Evolutionary conservation across 1,140 invertebrate species (phyloP).

Genomic region (Periplaneta americana): DNA sequence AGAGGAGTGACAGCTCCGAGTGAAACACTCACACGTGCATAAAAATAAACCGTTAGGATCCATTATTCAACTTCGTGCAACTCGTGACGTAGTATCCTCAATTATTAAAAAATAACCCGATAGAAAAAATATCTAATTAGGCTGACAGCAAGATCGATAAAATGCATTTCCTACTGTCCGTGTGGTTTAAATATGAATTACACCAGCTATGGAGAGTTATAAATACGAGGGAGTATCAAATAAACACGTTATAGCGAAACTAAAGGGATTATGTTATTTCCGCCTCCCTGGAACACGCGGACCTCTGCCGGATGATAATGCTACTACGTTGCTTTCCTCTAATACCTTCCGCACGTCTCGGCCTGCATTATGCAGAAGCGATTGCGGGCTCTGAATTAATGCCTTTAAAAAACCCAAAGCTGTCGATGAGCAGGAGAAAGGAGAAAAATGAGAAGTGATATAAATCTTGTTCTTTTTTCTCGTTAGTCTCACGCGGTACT

Average conservation of each 20-base stretch:
- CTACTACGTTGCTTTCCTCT: too few species aligned
- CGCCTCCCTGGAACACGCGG: too few species aligned
- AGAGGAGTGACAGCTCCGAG: not conserved
- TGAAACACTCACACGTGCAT: not conserved
- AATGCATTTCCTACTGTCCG: not conserved
- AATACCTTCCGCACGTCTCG: too few species aligned
- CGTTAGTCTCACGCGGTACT: too few species aligned
- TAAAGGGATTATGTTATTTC: too few species aligned
- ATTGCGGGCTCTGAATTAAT: too few species aligned
- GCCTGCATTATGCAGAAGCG: too few species aligned
- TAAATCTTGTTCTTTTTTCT: too few species aligned
- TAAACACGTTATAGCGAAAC: not conserved
- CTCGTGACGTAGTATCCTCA: not conserved
- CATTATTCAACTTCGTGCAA: not conserved
- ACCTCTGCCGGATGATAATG: too few species aligned
- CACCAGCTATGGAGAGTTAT: not conserved
- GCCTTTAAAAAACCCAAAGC: too few species aligned
- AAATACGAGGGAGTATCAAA: not conserved
- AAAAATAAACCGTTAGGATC: not conserved
- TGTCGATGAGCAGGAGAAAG: too few species aligned
- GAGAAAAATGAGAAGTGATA: too few species aligned
- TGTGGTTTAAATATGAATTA: not conserved
- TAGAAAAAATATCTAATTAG: not conserved
- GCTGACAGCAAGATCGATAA: not conserved
- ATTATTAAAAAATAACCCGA: not conserved